These are phyloP conservation scores for Rallus limicola DNA, from an alignment of 2,113 vertebrate genomes.

Conservation along the genomic window DNA sequence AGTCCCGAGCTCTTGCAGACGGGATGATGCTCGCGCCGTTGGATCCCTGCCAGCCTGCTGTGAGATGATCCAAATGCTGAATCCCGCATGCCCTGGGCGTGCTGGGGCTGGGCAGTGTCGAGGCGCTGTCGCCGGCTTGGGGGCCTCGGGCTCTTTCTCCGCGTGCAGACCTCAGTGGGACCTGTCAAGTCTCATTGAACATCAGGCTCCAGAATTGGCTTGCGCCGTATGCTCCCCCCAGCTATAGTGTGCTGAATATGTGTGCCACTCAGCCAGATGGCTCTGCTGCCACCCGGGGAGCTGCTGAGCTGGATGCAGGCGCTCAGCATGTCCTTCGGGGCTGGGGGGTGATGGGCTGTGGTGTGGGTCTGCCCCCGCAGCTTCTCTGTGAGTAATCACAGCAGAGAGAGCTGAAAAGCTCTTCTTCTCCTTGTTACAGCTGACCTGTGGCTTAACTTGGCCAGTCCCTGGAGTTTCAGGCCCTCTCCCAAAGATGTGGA, in stretches of 20 bases:
- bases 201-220: background rate
- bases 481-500: background rate
- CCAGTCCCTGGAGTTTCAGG: background rate
- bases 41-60: conserved; percentile 7
- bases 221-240: background rate
- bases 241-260: fast-evolving
- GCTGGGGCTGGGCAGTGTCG: background rate
- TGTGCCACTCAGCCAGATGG: fast-evolving
- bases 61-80: conserved; percentile 5
- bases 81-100: fast-evolving
- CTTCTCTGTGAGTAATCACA: background rate
- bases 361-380: background rate
- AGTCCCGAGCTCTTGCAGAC: fast-evolving
- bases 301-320: background rate
- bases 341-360: background rate
- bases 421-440: background rate
- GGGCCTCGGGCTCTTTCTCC: background rate
- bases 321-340: fast-evolving
- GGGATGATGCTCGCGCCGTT: background rate
- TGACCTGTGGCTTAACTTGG: background rate
- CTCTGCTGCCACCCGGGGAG: background rate
- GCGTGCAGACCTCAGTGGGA: background rate
- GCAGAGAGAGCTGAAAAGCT: background rate
- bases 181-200: background rate
- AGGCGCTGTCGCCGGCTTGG: background rate